A percentile compares a stretch with the other conserved stretches of the same genome.
Conservation (phyloP, 2,888 invertebrate species). For the Sarcophaga variegata region DNA sequence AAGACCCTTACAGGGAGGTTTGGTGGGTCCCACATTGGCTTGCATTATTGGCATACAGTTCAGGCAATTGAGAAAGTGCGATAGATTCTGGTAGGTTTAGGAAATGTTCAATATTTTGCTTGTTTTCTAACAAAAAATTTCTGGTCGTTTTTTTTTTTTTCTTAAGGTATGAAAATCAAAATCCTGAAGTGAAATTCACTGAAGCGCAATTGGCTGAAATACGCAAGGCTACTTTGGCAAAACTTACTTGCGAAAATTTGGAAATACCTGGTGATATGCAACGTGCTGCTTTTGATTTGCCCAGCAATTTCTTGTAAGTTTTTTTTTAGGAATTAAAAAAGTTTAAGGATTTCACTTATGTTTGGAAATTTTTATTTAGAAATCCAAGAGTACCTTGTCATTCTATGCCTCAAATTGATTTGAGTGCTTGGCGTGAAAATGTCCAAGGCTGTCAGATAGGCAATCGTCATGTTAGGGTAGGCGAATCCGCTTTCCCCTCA, state of each 20-base stretch:
- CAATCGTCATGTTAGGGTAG: constrained; percentile 89
- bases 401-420: constrained; percentile 90
- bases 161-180: constrained; percentile 92
- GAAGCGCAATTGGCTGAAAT: constrained; percentile 94
- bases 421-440: constrained; percentile 92
- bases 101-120: background rate
- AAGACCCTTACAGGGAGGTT: constrained; percentile 92
- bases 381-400: constrained; percentile 94
- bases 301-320: constrained; percentile 92
- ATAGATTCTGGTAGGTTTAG: constrained; percentile 90
- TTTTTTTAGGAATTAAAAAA: background rate
- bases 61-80: constrained; percentile 93
- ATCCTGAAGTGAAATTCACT: constrained; percentile 89
- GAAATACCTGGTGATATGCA: constrained; percentile 93
- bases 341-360: background rate
- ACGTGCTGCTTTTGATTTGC: constrained; percentile 93
- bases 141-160: background rate
- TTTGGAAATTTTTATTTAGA: constrained; percentile 79
- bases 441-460: constrained; percentile 92
- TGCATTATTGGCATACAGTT: constrained; percentile 98
- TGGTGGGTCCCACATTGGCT: constrained; percentile 97
- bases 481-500: constrained; percentile 93
- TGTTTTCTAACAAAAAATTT: background rate
- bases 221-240: constrained; percentile 91
- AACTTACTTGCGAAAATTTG: constrained; percentile 94